Evolutionary conservation across 2,797 vertebrate species (phyloP), one percentile per base, ranked within the genome.

Genomic region (Strix occidentalis): DNA sequence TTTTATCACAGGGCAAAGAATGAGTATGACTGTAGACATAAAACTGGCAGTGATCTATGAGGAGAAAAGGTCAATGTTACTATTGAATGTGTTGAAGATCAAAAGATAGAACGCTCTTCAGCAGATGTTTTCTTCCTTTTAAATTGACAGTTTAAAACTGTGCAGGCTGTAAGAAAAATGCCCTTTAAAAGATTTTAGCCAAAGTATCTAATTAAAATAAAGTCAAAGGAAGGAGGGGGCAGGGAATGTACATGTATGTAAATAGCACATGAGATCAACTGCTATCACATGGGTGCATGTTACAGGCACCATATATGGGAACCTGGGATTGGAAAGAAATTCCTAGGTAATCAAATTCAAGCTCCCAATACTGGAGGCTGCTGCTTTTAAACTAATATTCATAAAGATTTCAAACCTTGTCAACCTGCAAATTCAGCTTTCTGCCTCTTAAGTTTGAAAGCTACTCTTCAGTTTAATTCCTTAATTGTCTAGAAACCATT

Each of bases 1-100:
- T 83, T 88, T 93, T 90, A 78, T 87, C 85, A 80, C 71, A 76
- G 96, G 80, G 96, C 64, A 87, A 72, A 91, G 84, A 95, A 68
- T 28, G 0, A 24, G 14, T 76, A 46, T 87, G 74, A 85, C 46
- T 86, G 48, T 61, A 84, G 94, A 50, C 94, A 84, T 87, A 93
- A 95, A 80, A 16, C 51, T 89, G 78, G 29, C 75, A 82, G 48
- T 68, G 80, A 71, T 91, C 39, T 93, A 35, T 54, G 43, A 90
- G 71, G 41, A 94, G 76, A 46, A 91, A 87, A 87, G 53, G 33
- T 35, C 31, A 88, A 64, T 2, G 5, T 71, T 92, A 41, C n/a
- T 57, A 35, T 82, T 76, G 68, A 56, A 87, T 56, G 13, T 60
- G 10, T 26, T 66, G 46, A 72, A 75, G 60, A 78, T 90, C 56